Evolutionary conservation across 2,888 invertebrate species (phyloP).

Genomic region (Panopea generosa): DNA sequence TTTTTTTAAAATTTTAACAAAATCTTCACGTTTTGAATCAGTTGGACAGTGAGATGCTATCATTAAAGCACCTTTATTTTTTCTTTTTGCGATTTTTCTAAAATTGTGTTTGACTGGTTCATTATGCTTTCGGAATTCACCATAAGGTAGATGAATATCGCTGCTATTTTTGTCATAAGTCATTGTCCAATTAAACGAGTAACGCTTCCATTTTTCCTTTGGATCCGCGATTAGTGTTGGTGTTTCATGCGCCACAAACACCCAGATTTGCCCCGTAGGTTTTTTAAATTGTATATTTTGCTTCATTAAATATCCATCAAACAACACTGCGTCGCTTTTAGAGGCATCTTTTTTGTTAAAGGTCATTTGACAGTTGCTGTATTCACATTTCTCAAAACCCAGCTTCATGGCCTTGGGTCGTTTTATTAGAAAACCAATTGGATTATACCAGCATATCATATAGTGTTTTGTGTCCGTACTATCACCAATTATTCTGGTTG

Average conservation of each 20-base stretch:
- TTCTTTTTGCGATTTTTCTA: constrained; percentile 21
- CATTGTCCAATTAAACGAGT: constrained; percentile 61
- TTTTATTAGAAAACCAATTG: constrained; percentile 33
- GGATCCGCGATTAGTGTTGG: constrained; percentile 29
- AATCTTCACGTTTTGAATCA: constrained; percentile 31
- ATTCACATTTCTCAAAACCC: constrained; percentile 38
- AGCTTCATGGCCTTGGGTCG: constrained; percentile 21
- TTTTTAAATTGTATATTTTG: constrained; percentile 16
- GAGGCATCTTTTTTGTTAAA: constrained; percentile 19
- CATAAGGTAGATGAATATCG: constrained; percentile 55
- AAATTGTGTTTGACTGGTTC: constrained; percentile 24
- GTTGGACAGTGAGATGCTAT: constrained; percentile 47
- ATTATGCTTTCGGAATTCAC: constrained; percentile 36
- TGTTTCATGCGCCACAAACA: constrained; percentile 54
- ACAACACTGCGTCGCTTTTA: constrained; percentile 48
- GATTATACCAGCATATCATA: constrained; percentile 46
- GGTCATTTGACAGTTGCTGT: constrained; percentile 44
- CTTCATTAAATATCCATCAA: constrained; percentile 48
- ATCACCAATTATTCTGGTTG: no score
- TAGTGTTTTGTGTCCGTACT: constrained; percentile 2
- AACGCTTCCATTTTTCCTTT: constrained; percentile 24
- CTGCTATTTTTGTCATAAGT: constrained; percentile 47
- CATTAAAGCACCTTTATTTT: constrained; percentile 41
- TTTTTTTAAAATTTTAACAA: constrained; percentile 29
- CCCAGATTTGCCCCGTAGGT: constrained; percentile 50